Evolutionary conservation across 1,140 invertebrate species (phyloP), one percentile per base, ranked within the genome.

Genomic region (Cydia pomonella): DNA sequence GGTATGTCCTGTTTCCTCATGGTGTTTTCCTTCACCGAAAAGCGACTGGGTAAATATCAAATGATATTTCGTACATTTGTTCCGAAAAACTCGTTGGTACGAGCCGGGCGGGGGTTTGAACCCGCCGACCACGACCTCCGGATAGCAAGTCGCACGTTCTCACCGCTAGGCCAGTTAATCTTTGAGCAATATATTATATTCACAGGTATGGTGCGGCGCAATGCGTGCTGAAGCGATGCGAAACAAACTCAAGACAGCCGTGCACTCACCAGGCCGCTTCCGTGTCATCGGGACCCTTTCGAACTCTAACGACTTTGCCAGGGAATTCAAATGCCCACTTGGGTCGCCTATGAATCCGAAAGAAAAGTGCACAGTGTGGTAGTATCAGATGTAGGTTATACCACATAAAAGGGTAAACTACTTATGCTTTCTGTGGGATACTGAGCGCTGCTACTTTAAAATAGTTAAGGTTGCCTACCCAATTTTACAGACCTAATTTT

Each of bases 171-270:
- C n/a, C n/a, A n/a, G n/a, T n/a, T n/a, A n/a, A n/a, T n/a, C n/a
- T n/a, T n/a, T n/a, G n/a, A n/a, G n/a, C n/a, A n/a, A n/a, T n/a
- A n/a, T n/a, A 66, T 53, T 75, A 53, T 3, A 9, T 27, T 59
- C 44, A 29, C 94, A 97, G 94, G 99, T 99, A 64, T 99, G 98
- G 98, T 99, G 98, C 87, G 98, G 98, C 6, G 97, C 97, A 0
- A 99, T 99, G 97, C 94, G 98, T 79, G 97, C 97, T 4, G 98
- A 99, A 93, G 98, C 99, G 83, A 98, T 98, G 66, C 92, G 98
- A 2, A 98, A 97, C 27, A 99, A 99, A 93, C 95, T 99, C 71
- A 95, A 98, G 47, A 98, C 98, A 12, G 98, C 98, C 5, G 98
- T 98, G 9, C 99, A 99, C 87, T 98, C 98, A 12, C 98, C 98